These are phyloP conservation scores for Engraulis encrasicolus DNA, from an alignment of 2,113 vertebrate genomes.

Conservation along the genomic window DNA sequence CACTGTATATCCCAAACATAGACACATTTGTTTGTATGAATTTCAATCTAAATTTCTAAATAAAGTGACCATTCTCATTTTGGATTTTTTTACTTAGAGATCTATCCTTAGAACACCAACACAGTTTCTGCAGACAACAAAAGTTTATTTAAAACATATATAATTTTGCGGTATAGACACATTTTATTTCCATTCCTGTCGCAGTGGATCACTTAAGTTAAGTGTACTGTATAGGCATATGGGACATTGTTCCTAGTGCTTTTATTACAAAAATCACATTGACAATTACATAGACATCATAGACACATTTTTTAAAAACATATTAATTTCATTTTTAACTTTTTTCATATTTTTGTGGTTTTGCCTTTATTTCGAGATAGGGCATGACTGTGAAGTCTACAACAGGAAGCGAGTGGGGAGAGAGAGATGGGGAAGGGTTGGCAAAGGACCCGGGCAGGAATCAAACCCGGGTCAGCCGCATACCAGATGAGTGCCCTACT, in stretches of 20 bases:
- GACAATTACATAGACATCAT: background rate
- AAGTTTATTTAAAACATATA: background rate
- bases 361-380: too few relatives aligned
- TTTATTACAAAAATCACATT: slow-evolving; percentile 2
- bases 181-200: background rate
- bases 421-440: too few relatives aligned
- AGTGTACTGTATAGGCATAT: background rate
- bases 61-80: background rate
- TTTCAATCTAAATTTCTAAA: background rate
- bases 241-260: background rate
- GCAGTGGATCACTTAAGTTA: background rate
- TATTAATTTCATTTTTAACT: too few relatives aligned
- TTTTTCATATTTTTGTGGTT: background rate
- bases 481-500: too few relatives aligned
- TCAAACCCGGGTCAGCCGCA: too few relatives aligned
- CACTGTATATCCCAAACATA: background rate
- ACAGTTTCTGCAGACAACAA: background rate
- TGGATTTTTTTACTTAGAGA: background rate
- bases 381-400: too few relatives aligned
- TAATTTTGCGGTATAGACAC: background rate
- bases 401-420: too few relatives aligned
- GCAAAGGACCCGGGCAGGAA: too few relatives aligned
- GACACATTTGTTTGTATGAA: background rate
- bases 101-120: background rate
- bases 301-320: too few relatives aligned